Base-by-base conservation (phyloP, 2,113 vertebrate species). In the Eurystomus gularis region DNA sequence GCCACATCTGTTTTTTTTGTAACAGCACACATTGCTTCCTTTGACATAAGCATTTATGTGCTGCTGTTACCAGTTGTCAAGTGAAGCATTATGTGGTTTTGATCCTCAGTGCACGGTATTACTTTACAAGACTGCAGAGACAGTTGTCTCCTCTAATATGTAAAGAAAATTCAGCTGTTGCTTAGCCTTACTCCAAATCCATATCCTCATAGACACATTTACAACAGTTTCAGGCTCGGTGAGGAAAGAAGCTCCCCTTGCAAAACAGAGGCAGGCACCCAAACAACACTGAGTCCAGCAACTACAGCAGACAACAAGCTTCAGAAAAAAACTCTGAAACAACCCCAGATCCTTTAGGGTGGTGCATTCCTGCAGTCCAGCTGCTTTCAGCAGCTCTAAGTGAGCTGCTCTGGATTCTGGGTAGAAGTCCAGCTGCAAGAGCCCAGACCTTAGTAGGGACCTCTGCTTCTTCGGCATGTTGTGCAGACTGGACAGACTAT, bases 161-260 rank as follows among this genome's bases (percentile, higher is more conserved):
- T 55, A 76, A 79, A 79, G 55, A 71, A 58, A 93, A 82, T 29
- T 11, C 78, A 79, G 49, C 88, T 93, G 61, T 51, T 93, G 29
- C 25, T 78, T 49, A 68, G 52, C 44, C 28, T 82, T 48, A 35
- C 61, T 82, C 8, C 35, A 75, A 37, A 64, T 64, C 65, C 42
- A 11, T 7, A 21, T 57, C 62, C 57, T 31, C 33, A 9, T 3
- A 17, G 7, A n/a, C 20, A 31, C 39, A 37, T 54, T 70, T 16
- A 66, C 15, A 82, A 68, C 29, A 12, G 4, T 57, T 87, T 3
- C 33, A 72, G 35, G 21, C 31, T 72, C 26, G 19, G 16, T 4
- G 3, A 73, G 20, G 33, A 87, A 75, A 60, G 37, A 26, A 39
- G 9, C 19, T 69, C 37, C 11, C 42, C 26, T 61, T 20, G 9